These are phyloP conservation scores for Colletes latitarsis DNA, from an alignment of 1,140 invertebrate genomes.

Conservation along the genomic window DNA sequence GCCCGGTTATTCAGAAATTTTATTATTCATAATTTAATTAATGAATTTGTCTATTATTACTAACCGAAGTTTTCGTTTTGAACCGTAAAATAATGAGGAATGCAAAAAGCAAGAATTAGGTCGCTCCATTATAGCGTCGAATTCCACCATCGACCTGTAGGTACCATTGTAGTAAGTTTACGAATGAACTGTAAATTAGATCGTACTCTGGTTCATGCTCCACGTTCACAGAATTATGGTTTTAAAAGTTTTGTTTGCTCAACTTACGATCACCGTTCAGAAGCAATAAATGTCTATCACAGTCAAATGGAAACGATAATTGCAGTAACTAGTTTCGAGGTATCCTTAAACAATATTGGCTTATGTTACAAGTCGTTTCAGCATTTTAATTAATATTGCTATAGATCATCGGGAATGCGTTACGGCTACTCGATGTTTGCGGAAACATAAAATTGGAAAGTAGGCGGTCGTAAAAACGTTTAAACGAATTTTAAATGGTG, in stretches of 20 bases:
- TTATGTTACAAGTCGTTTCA: conserved; percentile 7
- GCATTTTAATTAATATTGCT: neutral
- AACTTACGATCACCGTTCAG: neutral
- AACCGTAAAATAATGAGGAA: too few relatives aligned
- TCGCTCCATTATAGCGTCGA: neutral
- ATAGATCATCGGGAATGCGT: neutral
- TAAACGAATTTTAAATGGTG: neutral
- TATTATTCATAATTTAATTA: too few relatives aligned
- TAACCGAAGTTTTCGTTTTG: too few relatives aligned
- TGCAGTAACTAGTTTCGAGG: neutral
- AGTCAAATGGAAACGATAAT: conserved; percentile 20
- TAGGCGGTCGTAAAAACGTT: neutral
- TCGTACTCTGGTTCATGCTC: neutral
- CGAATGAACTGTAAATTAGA: conserved; percentile 18
- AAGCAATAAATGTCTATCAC: conserved; percentile 10
- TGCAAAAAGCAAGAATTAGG: conserved; percentile 21
- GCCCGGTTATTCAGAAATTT: too few relatives aligned
- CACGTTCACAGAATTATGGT: too few relatives aligned
- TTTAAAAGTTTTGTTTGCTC: neutral
- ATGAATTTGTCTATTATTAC: too few relatives aligned
- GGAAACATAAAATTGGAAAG: neutral
- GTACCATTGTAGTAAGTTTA: neutral
- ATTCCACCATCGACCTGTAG: conserved; percentile 2
- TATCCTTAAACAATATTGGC: neutral
- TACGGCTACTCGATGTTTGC: neutral